Evolutionary conservation across 2,113 vertebrate species (phyloP).

Genomic region (Myotis yumanensis): DNA sequence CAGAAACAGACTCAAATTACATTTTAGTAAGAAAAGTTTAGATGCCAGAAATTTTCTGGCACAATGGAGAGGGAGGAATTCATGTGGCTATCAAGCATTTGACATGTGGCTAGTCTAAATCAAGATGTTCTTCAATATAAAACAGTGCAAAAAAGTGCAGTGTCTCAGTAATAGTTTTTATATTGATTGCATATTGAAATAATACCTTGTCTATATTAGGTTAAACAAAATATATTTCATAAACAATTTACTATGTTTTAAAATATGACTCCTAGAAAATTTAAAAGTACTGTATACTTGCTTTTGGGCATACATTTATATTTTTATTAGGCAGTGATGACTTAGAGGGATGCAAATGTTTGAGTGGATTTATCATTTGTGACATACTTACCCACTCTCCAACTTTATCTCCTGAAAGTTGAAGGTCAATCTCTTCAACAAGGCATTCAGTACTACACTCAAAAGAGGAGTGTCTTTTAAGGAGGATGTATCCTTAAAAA

Average conservation of each 20-base stretch:
- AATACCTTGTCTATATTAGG: not conserved
- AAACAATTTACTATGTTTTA: constrained; percentile 34
- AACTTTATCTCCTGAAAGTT: not conserved
- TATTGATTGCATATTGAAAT: constrained; percentile 24
- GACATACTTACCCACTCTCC: not conserved
- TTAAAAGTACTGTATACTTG: not conserved
- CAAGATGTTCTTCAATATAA: constrained; percentile 44
- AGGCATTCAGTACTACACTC: not conserved
- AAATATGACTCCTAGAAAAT: not conserved
- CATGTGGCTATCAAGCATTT: not conserved
- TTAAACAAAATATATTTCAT: constrained; percentile 33
- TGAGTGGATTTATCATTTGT: not conserved
- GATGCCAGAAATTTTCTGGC: constrained; percentile 52
- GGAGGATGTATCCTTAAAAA: not conserved
- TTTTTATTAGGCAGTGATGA: not conserved
- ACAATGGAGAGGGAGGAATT: not conserved
- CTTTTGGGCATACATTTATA: not conserved
- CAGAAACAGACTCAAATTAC: constrained; percentile 36
- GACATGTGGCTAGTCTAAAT: constrained; percentile 31
- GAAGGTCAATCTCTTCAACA: not conserved
- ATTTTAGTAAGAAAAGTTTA: constrained; percentile 48
- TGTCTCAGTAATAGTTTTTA: not conserved
- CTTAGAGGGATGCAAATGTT: not conserved
- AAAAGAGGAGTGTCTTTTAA: not conserved
- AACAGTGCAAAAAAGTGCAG: not conserved